A percentile compares a stretch with the other conserved stretches of the same genome.
Conservation (phyloP, 2,888 invertebrate species). For the Nysson spinosus region DNA sequence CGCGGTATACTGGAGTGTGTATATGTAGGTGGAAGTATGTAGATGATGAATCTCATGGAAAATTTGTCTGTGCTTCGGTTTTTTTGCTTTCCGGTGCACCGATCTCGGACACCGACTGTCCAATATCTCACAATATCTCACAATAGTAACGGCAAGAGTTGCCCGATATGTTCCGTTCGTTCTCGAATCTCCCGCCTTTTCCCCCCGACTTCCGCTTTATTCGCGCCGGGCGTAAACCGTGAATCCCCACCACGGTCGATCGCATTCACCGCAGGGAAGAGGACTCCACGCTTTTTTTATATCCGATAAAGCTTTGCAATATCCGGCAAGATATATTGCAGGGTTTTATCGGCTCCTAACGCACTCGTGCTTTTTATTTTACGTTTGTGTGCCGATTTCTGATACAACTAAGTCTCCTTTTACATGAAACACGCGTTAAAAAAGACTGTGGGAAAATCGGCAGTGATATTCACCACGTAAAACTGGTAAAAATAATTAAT, state of each 20-base stretch:
- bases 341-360: constrained; percentile 15
- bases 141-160: constrained; percentile 16
- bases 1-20: too few relatives aligned
- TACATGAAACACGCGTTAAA: too few relatives aligned
- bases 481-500: too few relatives aligned
- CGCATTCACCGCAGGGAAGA: constrained; percentile 1
- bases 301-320: constrained; percentile 34
- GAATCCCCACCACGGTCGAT: constrained; percentile 13
- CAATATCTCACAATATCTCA: constrained; percentile 15
- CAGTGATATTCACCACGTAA: too few relatives aligned
- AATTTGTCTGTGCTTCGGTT: too few relatives aligned
- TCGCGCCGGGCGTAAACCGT: constrained; percentile 5
- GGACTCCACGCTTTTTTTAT: background rate
- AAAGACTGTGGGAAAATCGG: too few relatives aligned
- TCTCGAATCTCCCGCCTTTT: constrained; percentile 13
- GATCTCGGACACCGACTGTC: too few relatives aligned
- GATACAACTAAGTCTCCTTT: too few relatives aligned
- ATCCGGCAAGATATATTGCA: constrained; percentile 28
- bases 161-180: constrained; percentile 14
- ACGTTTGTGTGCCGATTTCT: too few relatives aligned
- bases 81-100: too few relatives aligned
- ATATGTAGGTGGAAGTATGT: too few relatives aligned
- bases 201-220: constrained; percentile 1
- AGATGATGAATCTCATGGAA: too few relatives aligned
- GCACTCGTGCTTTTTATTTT: background rate